These are phyloP conservation scores for Pachyuromys duprasi DNA, from an alignment of 2,797 vertebrate species.

Conservation along the genomic window DNA sequence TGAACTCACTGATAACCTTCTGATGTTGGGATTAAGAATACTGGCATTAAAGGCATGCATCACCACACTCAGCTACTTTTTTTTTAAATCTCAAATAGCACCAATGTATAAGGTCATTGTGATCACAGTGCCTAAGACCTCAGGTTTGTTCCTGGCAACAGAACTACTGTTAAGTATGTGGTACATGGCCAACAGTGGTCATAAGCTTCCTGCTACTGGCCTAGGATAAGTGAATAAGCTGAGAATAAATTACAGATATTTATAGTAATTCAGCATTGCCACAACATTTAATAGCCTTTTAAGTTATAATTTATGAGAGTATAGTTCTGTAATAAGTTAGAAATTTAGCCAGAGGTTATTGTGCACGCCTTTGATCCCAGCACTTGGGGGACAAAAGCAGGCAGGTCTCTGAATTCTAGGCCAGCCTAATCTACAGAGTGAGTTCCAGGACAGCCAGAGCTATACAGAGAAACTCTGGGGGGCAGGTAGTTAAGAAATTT, in stretches of 20 bases:
- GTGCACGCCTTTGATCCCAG: neutral
- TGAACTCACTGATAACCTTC: neutral
- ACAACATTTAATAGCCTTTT: neutral
- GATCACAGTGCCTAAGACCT: neutral
- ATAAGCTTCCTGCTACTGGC: neutral
- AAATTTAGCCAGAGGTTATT: neutral
- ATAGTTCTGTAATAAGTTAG: neutral
- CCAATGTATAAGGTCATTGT: neutral
- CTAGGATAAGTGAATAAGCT: neutral
- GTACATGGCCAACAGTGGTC: neutral
- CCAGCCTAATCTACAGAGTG: neutral
- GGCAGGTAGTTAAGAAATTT: neutral
- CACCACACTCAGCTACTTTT: neutral
- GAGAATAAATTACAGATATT: neutral
- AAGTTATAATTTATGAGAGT: conserved; percentile 21
- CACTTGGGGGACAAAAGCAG: neutral
- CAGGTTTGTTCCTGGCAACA: neutral
- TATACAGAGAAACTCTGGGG: neutral
- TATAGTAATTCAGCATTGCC: neutral
- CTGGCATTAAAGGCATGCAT: neutral
- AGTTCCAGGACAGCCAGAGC: neutral
- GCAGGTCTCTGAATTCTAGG: neutral
- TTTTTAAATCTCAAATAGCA: neutral
- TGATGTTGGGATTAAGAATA: neutral
- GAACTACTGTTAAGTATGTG: neutral